Conservation (phyloP, 2,888 invertebrate species). For the Hemistola chrysoprasaria region DNA sequence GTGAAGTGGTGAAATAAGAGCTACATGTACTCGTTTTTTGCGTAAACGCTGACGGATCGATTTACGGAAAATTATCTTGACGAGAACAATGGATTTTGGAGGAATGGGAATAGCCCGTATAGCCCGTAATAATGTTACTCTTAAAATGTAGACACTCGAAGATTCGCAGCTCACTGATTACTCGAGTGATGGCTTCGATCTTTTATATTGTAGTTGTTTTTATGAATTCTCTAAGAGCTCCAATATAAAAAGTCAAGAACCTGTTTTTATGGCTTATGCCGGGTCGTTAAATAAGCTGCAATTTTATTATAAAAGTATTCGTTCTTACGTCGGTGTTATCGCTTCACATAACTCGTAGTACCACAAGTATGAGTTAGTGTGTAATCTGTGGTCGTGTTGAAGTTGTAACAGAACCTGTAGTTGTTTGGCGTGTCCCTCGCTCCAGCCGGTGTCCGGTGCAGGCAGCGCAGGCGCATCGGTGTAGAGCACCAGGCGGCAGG, state of each 20-base stretch:
- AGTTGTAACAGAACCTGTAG: conserved; percentile 37
- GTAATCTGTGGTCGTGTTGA: conserved; percentile 25
- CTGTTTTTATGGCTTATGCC: conserved; percentile 11
- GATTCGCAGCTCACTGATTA: conserved; percentile 24
- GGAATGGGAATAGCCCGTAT: no score
- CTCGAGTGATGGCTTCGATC: conserved; percentile 4
- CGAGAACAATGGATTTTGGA: no score
- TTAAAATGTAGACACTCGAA: conserved; percentile 35
- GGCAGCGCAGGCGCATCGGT: conserved; percentile 49
- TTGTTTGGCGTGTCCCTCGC: conserved; percentile 48
- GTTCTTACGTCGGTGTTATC: conserved; percentile 18
- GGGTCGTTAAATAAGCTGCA: conserved; percentile 7
- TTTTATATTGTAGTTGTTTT: conserved; percentile 16
- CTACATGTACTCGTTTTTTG: conserved; percentile 24
- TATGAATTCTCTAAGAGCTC: conserved; percentile 9
- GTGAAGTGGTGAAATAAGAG: conserved; percentile 38
- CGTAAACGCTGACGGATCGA: conserved; percentile 40
- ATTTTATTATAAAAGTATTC: conserved; percentile 15
- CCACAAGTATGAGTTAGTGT: conserved; percentile 29
- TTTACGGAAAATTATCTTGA: conserved; percentile 2
- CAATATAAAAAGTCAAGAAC: conserved; percentile 17
- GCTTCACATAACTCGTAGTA: conserved; percentile 22
- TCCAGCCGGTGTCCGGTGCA: conserved; percentile 10
- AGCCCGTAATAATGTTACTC: conserved; percentile 43
- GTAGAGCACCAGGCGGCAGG: conserved; percentile 51